Conservation (phyloP, 2,113 vertebrate genomes). For the Oryzias woworae region DNA sequence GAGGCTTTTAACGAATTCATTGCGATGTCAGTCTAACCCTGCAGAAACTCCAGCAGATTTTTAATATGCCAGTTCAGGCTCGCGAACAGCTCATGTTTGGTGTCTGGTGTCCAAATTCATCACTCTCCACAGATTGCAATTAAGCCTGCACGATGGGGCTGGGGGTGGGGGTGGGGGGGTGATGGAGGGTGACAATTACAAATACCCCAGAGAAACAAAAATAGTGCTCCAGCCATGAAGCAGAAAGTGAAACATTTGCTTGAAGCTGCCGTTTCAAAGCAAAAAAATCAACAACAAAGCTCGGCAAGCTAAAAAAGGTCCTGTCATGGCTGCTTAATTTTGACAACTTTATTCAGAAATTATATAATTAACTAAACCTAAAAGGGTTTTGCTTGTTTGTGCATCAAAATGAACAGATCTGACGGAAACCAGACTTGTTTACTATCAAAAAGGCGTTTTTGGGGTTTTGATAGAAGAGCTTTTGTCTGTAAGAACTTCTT, state of each 20-base stretch:
- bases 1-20: slow-evolving; percentile 37
- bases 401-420: too few species aligned
- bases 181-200: slow-evolving; percentile 6
- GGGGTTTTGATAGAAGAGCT: too few species aligned
- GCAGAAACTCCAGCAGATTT: slow-evolving; percentile 29
- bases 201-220: slow-evolving; percentile 8
- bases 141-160: slow-evolving; percentile 8
- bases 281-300: not conserved
- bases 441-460: too few species aligned
- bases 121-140: slow-evolving; percentile 18
- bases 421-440: too few species aligned
- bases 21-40: slow-evolving; percentile 13
- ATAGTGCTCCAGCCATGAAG: not conserved
- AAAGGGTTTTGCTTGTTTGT: too few species aligned
- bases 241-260: not conserved
- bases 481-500: too few species aligned
- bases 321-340: not conserved
- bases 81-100: slow-evolving; percentile 22
- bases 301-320: not conserved
- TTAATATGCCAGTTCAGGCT: slow-evolving; percentile 28
- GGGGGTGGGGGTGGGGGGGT: not conserved
- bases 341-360: too few species aligned
- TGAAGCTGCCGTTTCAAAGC: not conserved
- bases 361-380: too few species aligned
- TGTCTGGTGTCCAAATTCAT: slow-evolving; percentile 12